Evolutionary conservation across 2,113 vertebrate genomes (phyloP).

Genomic region (human (Homo sapiens)): DNA sequence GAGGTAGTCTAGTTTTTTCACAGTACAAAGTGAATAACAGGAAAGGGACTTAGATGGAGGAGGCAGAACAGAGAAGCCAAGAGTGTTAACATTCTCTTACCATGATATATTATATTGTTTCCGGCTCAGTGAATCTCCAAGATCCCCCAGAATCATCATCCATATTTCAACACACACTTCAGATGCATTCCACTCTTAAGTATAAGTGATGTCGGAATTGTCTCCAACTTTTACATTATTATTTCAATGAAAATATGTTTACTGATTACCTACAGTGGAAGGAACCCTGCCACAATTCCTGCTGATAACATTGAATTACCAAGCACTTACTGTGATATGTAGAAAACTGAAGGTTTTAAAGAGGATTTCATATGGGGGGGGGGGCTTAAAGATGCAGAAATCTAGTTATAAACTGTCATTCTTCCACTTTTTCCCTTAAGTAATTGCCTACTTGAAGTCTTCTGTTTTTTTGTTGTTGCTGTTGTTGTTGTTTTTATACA

Average conservation of each 20-base stretch:
- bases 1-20: neutral
- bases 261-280: neutral
- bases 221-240: neutral
- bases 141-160: neutral
- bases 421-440: neutral
- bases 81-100: neutral
- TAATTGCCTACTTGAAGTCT: neutral
- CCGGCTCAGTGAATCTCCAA: neutral
- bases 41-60: neutral
- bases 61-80: neutral
- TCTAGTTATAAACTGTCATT: neutral
- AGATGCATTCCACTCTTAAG: neutral
- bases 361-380: neutral
- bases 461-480: neutral
- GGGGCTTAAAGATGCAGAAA: neutral
- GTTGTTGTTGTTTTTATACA: neutral
- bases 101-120: neutral
- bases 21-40: neutral
- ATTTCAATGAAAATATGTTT: neutral
- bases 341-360: slow-evolving; percentile 15
- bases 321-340: neutral
- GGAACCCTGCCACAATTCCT: neutral
- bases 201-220: neutral
- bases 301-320: neutral
- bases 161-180: neutral